These are phyloP conservation scores for Hydropotes inermis DNA, from an alignment of 2,113 vertebrate species.

Conservation along the genomic window DNA sequence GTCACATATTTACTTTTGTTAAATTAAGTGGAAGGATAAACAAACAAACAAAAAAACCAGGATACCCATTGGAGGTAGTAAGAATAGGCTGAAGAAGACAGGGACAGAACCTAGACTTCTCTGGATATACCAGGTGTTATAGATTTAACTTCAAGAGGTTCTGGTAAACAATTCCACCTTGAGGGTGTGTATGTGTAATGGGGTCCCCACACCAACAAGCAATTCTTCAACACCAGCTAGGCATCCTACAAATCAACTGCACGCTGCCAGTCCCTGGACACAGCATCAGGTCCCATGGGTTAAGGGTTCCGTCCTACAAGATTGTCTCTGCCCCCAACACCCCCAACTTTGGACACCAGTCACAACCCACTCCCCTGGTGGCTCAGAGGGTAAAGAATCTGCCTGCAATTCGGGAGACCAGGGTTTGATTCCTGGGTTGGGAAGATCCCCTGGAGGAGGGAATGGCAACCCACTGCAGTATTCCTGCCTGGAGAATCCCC, in stretches of 20 bases:
- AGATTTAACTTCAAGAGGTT: background rate
- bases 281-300: background rate
- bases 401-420: background rate
- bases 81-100: background rate
- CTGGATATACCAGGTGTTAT: background rate
- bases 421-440: background rate
- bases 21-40: background rate
- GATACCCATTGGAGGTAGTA: background rate
- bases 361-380: background rate
- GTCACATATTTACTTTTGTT: background rate
- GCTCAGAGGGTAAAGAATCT: background rate
- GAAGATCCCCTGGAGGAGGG: background rate
- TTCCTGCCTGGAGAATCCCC: background rate
- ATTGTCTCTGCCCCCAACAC: background rate
- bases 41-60: background rate
- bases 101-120: background rate
- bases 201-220: background rate
- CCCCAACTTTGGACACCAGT: background rate
- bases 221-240: background rate
- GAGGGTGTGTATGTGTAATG: too few relatives aligned
- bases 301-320: background rate
- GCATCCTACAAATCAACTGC: background rate
- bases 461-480: background rate
- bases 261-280: background rate
- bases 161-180: background rate